Percentiles rank a stretch among this genome's conserved stretches.
These are phyloP conservation scores for Phrynocephalus guinanensis DNA, from an alignment of 2,797 vertebrate genomes.

Conservation along the genomic window DNA sequence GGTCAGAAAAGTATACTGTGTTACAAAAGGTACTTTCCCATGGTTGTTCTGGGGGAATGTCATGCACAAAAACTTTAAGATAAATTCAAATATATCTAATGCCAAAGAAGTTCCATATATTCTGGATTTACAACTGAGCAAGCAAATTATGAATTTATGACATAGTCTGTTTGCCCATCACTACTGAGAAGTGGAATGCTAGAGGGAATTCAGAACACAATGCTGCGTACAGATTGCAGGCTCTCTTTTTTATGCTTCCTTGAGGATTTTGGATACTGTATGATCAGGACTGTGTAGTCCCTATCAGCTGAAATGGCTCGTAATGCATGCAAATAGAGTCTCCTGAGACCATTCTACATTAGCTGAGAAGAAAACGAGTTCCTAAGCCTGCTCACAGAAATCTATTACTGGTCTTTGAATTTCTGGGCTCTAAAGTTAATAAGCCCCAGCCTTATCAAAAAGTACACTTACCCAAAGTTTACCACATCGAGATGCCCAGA, in stretches of 20 bases:
- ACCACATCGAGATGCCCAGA: background rate
- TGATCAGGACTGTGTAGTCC: conserved; percentile 53
- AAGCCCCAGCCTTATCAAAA: background rate
- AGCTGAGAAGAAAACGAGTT: conserved; percentile 41
- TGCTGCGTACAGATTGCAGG: conserved; percentile 47
- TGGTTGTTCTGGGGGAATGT: background rate
- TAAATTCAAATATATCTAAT: background rate
- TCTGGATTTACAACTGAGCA: background rate
- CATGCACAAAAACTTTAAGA: background rate
- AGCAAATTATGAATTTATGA: background rate
- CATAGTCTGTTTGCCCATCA: background rate
- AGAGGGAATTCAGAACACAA: conserved; percentile 1
- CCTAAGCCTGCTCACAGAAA: conserved; percentile 26
- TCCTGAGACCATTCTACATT: conserved; percentile 46
- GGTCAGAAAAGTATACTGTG: background rate
- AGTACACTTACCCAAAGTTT: background rate
- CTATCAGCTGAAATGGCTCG: conserved; percentile 29
- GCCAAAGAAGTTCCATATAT: background rate
- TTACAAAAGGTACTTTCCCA: background rate
- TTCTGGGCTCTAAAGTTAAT: conserved; percentile 22
- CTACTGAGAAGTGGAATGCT: background rate
- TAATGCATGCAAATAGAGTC: conserved; percentile 12
- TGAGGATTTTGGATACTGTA: conserved; percentile 45
- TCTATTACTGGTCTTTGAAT: conserved; percentile 2
- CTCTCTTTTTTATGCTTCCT: conserved; percentile 57